phyloP scores from a whole-genome alignment of 2,113 vertebrate genomes.

The human region DNA sequence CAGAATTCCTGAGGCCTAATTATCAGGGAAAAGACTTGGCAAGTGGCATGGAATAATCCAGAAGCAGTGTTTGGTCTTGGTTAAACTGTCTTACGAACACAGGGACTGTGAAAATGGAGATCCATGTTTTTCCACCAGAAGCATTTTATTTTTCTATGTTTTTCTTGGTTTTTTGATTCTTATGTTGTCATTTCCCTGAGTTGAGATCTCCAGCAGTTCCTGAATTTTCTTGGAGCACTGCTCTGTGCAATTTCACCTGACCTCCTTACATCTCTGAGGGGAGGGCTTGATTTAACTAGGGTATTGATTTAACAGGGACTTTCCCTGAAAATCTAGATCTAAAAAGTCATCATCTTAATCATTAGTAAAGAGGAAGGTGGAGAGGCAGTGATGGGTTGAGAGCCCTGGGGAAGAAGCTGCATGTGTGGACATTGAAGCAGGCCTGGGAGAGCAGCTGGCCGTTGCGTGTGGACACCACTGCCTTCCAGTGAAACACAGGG shows the following conservation, averaged over 20 bases:
- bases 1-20: not conserved
- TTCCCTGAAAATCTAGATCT: not conserved
- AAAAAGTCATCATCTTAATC: not conserved
- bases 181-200: fast-evolving
- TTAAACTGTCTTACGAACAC: not conserved
- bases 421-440: fast-evolving
- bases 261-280: not conserved
- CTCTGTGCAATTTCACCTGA: not conserved
- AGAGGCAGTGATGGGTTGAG: fast-evolving
- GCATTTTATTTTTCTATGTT: not conserved
- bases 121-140: not conserved
- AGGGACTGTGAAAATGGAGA: not conserved
- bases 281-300: not conserved
- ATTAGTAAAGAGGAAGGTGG: not conserved
- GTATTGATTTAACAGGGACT: not conserved
- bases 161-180: not conserved
- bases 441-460: fast-evolving
- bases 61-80: not conserved
- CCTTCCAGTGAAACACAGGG: not conserved
- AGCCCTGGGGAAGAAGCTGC: not conserved
- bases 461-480: not conserved
- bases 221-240: not conserved
- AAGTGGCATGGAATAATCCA: not conserved
- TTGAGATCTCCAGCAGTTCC: not conserved
- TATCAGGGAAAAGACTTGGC: not conserved